Evolutionary conservation across 2,888 invertebrate genomes (phyloP).

Genomic region (Phortica okadai): DNA sequence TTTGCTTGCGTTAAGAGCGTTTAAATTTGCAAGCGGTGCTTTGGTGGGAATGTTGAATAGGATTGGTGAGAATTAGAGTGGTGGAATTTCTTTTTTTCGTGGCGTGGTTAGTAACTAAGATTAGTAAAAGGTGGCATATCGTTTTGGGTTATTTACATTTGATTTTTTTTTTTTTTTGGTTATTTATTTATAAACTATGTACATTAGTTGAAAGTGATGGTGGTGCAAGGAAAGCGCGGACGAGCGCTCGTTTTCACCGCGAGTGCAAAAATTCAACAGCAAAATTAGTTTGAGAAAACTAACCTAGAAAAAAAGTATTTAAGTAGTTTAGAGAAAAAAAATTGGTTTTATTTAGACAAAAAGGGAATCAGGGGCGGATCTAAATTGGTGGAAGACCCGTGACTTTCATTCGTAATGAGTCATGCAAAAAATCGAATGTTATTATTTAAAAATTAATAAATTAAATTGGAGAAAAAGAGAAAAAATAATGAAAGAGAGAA

Average conservation of each 20-base stretch:
- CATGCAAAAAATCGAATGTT: slow-evolving; percentile 53
- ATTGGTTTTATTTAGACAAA: not conserved
- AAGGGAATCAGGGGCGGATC: not conserved
- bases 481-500: slow-evolving; percentile 38
- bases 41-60: no score
- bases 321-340: not conserved
- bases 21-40: slow-evolving; percentile 12
- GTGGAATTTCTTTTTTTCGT: no score
- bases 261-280: not conserved
- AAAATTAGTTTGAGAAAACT: not conserved
- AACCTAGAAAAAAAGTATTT: not conserved
- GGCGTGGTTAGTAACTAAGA: no score
- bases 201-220: not conserved
- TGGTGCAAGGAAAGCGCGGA: not conserved
- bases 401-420: slow-evolving; percentile 26
- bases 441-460: slow-evolving; percentile 27
- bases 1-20: not conserved
- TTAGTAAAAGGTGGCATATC: no score
- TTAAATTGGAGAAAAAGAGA: slow-evolving; percentile 22
- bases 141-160: no score
- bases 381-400: not conserved
- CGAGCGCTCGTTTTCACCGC: not conserved
- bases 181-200: not conserved
- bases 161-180: not conserved
- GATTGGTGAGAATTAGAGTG: no score